Evolutionary conservation across 2,113 vertebrate genomes (phyloP).

Genomic region (Strix aluco): DNA sequence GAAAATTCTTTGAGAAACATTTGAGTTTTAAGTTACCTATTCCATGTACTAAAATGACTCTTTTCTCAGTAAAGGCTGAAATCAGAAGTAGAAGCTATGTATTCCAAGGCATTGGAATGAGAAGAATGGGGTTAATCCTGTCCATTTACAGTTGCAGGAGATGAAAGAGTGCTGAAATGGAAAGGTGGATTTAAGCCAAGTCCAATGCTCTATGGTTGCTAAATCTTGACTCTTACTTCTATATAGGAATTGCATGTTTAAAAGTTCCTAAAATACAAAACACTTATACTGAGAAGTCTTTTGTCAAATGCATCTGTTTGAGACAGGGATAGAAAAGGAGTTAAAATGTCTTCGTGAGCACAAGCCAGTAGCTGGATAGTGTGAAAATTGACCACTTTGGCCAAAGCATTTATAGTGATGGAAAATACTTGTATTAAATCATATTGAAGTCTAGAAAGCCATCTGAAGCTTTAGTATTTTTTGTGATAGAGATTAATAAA

Average conservation of each 20-base stretch:
- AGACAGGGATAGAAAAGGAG: not conserved
- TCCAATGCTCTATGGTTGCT: not conserved
- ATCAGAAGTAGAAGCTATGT: not conserved
- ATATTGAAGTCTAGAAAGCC: not conserved
- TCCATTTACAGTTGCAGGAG: not conserved
- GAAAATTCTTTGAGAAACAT: not conserved
- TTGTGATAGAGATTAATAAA: slow-evolving; percentile 14
- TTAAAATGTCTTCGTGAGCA: not conserved
- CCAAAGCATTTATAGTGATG: slow-evolving; percentile 21
- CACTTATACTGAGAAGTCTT: not conserved
- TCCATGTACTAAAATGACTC: not conserved
- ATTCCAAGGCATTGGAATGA: not conserved
- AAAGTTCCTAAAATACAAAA: not conserved
- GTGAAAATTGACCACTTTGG: slow-evolving; percentile 29
- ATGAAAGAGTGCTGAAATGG: not conserved
- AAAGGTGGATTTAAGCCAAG: not conserved
- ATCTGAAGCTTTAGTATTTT: not conserved
- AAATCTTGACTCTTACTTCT: not conserved
- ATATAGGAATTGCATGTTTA: no score
- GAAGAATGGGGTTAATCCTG: not conserved
- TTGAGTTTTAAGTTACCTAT: not conserved
- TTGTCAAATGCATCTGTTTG: not conserved
- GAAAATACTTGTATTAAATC: slow-evolving; percentile 50
- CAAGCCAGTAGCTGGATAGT: not conserved
- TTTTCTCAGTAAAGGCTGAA: not conserved